Evolutionary conservation across 2,797 vertebrate genomes (phyloP).

Genomic region (Brotula barbata): DNA sequence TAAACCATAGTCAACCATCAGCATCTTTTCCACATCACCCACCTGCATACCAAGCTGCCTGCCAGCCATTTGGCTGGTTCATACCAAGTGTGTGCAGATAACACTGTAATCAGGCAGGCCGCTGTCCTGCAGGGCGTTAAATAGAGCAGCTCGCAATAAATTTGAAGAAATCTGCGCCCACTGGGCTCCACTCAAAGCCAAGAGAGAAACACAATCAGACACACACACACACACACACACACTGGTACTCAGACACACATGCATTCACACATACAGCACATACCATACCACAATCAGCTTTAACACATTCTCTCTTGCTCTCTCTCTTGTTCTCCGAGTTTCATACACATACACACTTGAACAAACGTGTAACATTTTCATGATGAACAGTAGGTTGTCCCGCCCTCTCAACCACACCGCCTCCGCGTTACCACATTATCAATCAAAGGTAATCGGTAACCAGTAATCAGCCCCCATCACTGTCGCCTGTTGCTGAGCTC

Average conservation of each 20-base stretch:
- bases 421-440: no score
- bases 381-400: no score
- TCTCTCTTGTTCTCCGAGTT: no score
- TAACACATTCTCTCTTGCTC: no score
- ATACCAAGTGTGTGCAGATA: slow-evolving; percentile 34
- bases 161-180: slow-evolving; percentile 45
- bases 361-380: no score
- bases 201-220: slow-evolving; percentile 9
- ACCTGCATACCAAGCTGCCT: slow-evolving; percentile 17
- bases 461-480: no score
- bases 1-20: slow-evolving; percentile 35
- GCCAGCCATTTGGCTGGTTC: slow-evolving; percentile 14
- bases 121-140: slow-evolving; percentile 28
- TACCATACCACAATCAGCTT: not conserved
- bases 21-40: slow-evolving; percentile 13
- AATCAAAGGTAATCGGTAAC: no score
- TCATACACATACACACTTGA: no score
- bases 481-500: no score
- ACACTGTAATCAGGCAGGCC: slow-evolving; percentile 44
- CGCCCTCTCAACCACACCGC: no score
- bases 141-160: slow-evolving; percentile 40
- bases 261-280: slow-evolving; percentile 4
- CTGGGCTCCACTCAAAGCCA: slow-evolving; percentile 18
- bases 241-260: slow-evolving; percentile 1
- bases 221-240: not conserved